phyloP scores from a whole-genome alignment of 2,113 vertebrate species.

The Benitochromis conjunctus region DNA sequence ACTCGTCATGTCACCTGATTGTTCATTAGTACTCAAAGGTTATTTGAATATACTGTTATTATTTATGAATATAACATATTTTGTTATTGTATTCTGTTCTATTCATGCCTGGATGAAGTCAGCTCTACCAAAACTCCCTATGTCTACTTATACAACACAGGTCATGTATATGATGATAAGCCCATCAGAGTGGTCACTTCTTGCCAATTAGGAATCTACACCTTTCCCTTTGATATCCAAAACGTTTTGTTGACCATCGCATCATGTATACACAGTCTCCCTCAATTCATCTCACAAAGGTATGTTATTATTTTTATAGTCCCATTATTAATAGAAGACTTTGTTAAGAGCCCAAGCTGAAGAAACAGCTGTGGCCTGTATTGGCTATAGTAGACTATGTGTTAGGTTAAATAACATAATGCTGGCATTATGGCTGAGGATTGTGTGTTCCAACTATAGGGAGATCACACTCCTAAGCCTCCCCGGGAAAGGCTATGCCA shows the following conservation, averaged over 20 bases:
- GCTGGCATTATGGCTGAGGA: no score
- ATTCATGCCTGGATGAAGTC: neutral
- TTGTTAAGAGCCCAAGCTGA: neutral
- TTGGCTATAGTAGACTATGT: neutral
- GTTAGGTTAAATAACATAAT: no score
- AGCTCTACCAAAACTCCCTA: neutral
- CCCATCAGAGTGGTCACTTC: neutral
- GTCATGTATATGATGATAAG: neutral
- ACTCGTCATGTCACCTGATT: neutral
- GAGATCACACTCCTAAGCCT: no score
- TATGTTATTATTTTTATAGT: neutral
- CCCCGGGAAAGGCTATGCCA: no score
- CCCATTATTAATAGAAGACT: accelerated
- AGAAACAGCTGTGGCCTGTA: neutral
- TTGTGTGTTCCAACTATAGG: no score
- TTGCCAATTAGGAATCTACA: neutral
- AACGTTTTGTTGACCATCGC: neutral
- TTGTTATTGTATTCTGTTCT: neutral
- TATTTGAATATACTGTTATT: neutral
- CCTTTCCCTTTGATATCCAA: neutral
- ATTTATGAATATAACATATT: no score
- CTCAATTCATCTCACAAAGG: neutral
- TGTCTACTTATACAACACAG: neutral
- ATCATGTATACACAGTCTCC: neutral
- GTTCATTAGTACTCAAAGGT: no score